Base-by-base conservation (phyloP, 2,113 vertebrate species). In the Ammospiza caudacuta region DNA sequence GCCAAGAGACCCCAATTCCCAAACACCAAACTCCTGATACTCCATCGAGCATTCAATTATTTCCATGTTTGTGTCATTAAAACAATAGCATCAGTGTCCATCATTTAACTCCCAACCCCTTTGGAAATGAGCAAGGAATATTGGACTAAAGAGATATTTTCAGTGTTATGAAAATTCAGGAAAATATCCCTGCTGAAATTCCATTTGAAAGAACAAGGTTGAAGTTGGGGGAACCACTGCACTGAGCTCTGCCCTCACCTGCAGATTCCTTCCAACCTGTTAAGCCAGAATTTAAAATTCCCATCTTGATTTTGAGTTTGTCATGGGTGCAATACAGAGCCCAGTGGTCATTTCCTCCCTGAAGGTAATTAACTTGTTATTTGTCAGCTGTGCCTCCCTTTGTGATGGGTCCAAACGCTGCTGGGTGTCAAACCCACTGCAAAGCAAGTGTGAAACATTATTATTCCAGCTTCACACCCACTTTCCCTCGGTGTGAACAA, bases 381-480 rank as follows among this genome's bases (percentile, higher is more conserved):
- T 78, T 74, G 46, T 35, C 52, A 35, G 12, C 31, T 11, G 11
- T 9, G 21, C 31, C n/a, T 55, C 39, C 75, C 63, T 43, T 46
- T 4, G 69, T 8, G 78, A 39, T 14, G 5, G 46, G 43, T 11
- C 61, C 22, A 12, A 47, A 31, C 9, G 66, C 54, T 66, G 74
- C 4, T n/a, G 72, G 72, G 12, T n/a, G 47, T 78, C 93, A 72
- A 88, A 78, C 33, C 83, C 90, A n/a, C 39, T 6, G 92, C 83
- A 90, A 86, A 94, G 72, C 57, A 11, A 95, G 92, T 90, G 94
- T 72, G 90, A 96, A 97, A 89, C 88, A 77, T 96, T 81, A 83
- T 95, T 89, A 95, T 96, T 96, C 93, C 94, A 94, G 81, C 94
- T 97, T 95, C 95, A 96, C 94, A 95, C 94, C 95, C 90, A 63